Evolutionary conservation across 2,888 invertebrate genomes (phyloP).

Genomic region (Dione juno): DNA sequence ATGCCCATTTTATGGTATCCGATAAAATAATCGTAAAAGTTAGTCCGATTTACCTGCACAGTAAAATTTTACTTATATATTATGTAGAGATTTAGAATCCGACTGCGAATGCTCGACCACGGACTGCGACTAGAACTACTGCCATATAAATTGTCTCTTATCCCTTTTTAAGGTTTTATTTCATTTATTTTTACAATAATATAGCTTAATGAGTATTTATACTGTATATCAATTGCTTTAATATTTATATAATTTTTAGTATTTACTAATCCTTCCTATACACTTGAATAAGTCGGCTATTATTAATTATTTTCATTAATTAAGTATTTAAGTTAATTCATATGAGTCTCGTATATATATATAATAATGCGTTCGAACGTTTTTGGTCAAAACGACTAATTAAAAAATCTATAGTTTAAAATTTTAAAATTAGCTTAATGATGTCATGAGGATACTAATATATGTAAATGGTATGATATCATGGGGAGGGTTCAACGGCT

Average conservation of each 20-base stretch:
- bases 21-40: background rate
- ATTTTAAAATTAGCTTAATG: slow-evolving; percentile 15
- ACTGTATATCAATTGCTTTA: no score
- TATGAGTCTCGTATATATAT: background rate
- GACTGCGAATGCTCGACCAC: background rate
- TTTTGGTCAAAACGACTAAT: slow-evolving; percentile 5
- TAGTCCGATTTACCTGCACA: background rate
- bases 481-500: slow-evolving; percentile 61
- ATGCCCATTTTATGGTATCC: background rate
- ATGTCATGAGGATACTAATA: slow-evolving; percentile 28
- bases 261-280: no score
- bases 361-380: background rate
- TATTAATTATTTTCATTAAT: no score
- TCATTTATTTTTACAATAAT: background rate
- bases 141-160: background rate
- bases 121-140: background rate
- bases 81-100: background rate
- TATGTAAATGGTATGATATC: slow-evolving; percentile 53
- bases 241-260: no score
- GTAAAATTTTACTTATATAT: background rate
- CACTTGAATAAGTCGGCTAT: no score
- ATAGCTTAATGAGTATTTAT: no score
- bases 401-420: slow-evolving; percentile 1
- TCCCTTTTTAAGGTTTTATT: background rate
- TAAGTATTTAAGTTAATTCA: no score